Evolutionary conservation across 37 sponge, comb jelly and placozoan genomes (phyloP), one percentile per base, ranked within the genome.

Genomic region (Diacarnus erythraeanus): DNA sequence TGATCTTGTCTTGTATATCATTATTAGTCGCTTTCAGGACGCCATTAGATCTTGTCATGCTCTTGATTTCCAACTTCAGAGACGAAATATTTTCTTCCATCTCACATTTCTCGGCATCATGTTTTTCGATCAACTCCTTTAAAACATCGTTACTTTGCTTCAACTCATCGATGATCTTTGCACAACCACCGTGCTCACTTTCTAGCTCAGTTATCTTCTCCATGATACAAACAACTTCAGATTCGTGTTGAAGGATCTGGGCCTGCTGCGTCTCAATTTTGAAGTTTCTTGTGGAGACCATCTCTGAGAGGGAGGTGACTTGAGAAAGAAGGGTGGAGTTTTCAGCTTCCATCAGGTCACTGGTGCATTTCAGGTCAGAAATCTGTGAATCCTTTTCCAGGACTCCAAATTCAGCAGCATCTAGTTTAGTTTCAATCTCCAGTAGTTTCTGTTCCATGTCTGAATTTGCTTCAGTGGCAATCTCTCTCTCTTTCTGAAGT

Each of bases 251-350:
- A 4, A 38, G 10, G 22, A 82, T 22, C n/a, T 77, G 72, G 1
- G 78, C 6, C 26, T 80, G 83, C 21, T 82, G 88, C 18, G 47
- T 26, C 22, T 88, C 88, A 15, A 77, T 38, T 63, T 78, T 82
- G 1, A 30, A 43, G 57, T 88, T 88, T n/a, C 83, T 71, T 25
- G 77, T 42, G 20, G 76, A 57, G 44, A 88, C 54, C 72, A 82
- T 76, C 42, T 82, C 78, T 0, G 88, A 88, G 41, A 82, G 88
- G 27, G 77, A 72, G 2, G 79, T 76, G 5, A 88, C 77, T 37
- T 88, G 88, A 0, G 71, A 71, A 9, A 88, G 37, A 10, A 88
- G 83, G 30, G 67, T 70, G 57, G 42, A 39, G 30, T 82, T 82
- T 31, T 88, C 83, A 17, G 26, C 33, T 54, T 88, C 76, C 60